phyloP scores from a whole-genome alignment of 1,140 invertebrate species.

The Teleopsis dalmanni region DNA sequence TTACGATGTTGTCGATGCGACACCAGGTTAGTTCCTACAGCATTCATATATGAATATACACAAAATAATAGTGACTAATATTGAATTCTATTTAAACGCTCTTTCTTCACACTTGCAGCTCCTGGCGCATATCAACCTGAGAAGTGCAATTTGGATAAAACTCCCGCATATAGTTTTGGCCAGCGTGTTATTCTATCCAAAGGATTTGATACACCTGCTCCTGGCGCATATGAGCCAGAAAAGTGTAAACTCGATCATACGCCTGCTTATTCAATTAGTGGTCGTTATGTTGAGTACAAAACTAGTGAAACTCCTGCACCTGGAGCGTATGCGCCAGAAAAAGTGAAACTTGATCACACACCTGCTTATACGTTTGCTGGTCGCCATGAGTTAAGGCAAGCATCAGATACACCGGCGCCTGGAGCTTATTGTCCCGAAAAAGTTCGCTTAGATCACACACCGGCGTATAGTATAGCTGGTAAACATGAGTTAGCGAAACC shows the following conservation, averaged over 20 bases:
- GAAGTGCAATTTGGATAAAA: slow-evolving; percentile 52
- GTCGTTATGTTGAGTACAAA: slow-evolving; percentile 50
- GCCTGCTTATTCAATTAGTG: slow-evolving; percentile 53
- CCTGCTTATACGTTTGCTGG: slow-evolving; percentile 51
- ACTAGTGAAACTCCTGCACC: slow-evolving; percentile 56
- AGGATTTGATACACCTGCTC: slow-evolving; percentile 47
- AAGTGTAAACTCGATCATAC: slow-evolving; percentile 53
- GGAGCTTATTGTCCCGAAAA: slow-evolving; percentile 57
- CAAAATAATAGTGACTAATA: slow-evolving; percentile 56
- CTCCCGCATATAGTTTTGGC: slow-evolving; percentile 53
- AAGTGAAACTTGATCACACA: slow-evolving; percentile 50
- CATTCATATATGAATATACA: slow-evolving; percentile 50
- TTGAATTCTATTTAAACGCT: slow-evolving; percentile 48
- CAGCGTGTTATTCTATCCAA: slow-evolving; percentile 47
- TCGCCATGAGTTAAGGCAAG: slow-evolving; percentile 45
- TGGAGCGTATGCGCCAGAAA: slow-evolving; percentile 69
- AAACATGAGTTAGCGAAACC: slow-evolving; percentile 50
- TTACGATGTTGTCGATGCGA: slow-evolving; percentile 53
- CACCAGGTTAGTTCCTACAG: slow-evolving; percentile 53
- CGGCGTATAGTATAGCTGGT: slow-evolving; percentile 47
- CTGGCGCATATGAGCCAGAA: slow-evolving; percentile 49
- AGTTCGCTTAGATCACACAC: slow-evolving; percentile 46
- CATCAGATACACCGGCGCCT: slow-evolving; percentile 44
- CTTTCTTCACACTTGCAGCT: slow-evolving; percentile 58
- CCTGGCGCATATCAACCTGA: slow-evolving; percentile 71